Evolutionary conservation across 2,113 vertebrate genomes (phyloP).

Genomic region (Catharus fuscescens): DNA sequence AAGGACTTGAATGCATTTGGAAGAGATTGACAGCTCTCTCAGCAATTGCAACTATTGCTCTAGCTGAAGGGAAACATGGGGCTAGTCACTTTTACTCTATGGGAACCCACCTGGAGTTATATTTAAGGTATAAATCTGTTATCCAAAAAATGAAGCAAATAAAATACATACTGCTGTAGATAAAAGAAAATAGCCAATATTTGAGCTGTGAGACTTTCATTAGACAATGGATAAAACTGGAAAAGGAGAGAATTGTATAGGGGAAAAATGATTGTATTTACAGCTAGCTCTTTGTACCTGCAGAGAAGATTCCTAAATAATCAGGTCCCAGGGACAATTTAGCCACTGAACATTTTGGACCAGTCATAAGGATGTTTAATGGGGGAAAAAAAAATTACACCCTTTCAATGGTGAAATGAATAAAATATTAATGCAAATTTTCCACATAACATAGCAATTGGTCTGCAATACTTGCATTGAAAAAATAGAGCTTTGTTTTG

Average conservation of each 20-base stretch:
- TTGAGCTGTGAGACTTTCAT: conserved; percentile 22
- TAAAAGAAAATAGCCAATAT: conserved; percentile 3
- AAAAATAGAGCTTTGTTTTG: neutral
- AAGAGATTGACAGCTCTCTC: conserved; percentile 57
- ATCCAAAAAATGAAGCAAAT: conserved; percentile 28
- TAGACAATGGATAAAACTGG: neutral
- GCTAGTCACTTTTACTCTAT: conserved; percentile 3
- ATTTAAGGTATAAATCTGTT: conserved; percentile 26
- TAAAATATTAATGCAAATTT: neutral
- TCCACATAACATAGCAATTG: neutral
- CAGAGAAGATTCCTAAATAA: conserved; percentile 32
- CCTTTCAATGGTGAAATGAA: neutral
- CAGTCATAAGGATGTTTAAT: neutral
- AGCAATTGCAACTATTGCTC: neutral
- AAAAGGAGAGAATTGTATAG: neutral
- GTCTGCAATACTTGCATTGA: neutral
- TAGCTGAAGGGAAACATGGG: conserved; percentile 7
- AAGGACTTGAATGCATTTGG: conserved; percentile 41
- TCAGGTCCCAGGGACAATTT: conserved; percentile 7
- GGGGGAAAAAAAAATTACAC: neutral
- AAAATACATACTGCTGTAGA: neutral
- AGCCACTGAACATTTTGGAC: neutral
- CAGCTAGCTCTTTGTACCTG: neutral
- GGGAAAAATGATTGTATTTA: conserved; percentile 42
- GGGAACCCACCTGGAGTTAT: conserved; percentile 11